Evolutionary conservation across 2,113 vertebrate genomes (phyloP).

Genomic region (Nothocercus julius): DNA sequence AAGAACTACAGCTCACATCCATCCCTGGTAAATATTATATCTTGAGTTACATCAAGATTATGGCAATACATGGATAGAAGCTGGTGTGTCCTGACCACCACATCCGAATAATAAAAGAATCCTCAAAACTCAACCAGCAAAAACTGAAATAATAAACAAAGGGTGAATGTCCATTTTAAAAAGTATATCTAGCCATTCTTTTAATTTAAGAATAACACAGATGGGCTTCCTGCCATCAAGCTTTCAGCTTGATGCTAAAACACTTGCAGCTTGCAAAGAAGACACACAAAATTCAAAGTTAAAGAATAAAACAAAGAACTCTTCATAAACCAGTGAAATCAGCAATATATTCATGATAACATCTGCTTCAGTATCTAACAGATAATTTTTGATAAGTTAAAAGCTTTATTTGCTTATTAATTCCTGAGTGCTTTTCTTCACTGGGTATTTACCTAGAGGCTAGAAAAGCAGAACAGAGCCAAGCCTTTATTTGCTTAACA

Average conservation of each 20-base stretch:
- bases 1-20: neutral
- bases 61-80: neutral
- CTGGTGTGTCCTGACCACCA: neutral
- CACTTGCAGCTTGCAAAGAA: neutral
- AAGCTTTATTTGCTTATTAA: conserved; percentile 51
- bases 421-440: neutral
- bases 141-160: neutral
- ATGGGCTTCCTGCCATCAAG: neutral
- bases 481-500: conserved; percentile 63
- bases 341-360: neutral
- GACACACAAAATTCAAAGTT: neutral
- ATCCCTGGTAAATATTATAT: neutral
- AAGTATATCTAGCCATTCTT: neutral
- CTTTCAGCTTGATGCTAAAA: neutral
- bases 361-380: conserved; percentile 6
- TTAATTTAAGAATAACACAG: neutral
- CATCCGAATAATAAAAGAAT: neutral
- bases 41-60: neutral
- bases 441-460: conserved; percentile 49
- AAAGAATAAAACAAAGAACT: neutral
- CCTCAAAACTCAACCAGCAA: neutral
- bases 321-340: neutral
- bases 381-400: conserved; percentile 40
- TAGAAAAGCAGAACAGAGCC: conserved; percentile 62
- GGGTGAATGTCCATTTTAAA: neutral